Percentiles rank a stretch among this genome's conserved stretches.
Conservation (phyloP, 2,888 invertebrate species). For the Drosophila prostipennis region DNA sequence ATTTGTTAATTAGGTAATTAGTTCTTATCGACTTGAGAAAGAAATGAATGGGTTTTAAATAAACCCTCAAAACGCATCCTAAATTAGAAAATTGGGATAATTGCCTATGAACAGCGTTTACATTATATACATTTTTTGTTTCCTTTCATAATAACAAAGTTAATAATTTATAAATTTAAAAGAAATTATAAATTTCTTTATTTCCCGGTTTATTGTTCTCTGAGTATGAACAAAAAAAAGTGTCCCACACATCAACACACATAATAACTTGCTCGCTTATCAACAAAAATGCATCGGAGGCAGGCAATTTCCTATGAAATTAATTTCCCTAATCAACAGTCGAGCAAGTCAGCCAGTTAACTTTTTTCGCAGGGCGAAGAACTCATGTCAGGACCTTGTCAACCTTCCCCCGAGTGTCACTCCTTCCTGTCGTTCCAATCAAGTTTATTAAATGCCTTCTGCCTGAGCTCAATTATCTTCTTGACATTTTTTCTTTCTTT, state of each 20-base stretch:
- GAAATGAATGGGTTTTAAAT: not conserved
- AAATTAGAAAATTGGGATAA: too few species aligned
- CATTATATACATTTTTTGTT: too few species aligned
- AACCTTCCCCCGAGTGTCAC: slow-evolving; percentile 29
- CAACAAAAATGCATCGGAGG: slow-evolving; percentile 28
- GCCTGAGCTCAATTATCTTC: slow-evolving; percentile 67
- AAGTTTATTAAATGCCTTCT: slow-evolving; percentile 61
- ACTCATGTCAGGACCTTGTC: slow-evolving; percentile 43
- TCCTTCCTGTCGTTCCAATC: slow-evolving; percentile 33
- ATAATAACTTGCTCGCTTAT: slow-evolving; percentile 36
- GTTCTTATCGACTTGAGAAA: too few species aligned
- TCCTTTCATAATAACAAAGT: too few species aligned
- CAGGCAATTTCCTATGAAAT: slow-evolving; percentile 66
- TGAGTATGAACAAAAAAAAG: not conserved
- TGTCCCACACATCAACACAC: slow-evolving; percentile 1
- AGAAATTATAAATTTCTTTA: not conserved
- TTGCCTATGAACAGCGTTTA: too few species aligned
- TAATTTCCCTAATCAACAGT: slow-evolving; percentile 70
- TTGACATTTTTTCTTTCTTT: slow-evolving; percentile 54
- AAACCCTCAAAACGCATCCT: not conserved
- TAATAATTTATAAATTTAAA: too few species aligned
- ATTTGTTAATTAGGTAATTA: not conserved
- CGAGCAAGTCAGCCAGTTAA: slow-evolving; percentile 66
- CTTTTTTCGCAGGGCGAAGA: slow-evolving; percentile 45
- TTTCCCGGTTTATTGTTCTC: not conserved